phyloP scores from a whole-genome alignment of 2,888 invertebrate species.

The Philonicus albiceps region DNA sequence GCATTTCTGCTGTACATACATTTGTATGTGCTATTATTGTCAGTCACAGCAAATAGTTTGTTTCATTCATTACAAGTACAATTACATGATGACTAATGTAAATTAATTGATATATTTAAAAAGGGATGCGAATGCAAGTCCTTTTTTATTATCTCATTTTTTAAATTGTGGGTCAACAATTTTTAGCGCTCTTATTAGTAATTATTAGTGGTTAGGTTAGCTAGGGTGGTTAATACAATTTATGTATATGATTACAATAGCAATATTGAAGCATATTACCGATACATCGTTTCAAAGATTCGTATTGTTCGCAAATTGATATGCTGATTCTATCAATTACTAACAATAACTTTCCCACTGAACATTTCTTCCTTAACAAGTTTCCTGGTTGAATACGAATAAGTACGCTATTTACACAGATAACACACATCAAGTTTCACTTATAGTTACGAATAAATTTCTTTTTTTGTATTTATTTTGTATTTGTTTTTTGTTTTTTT shows the following conservation, averaged over 20 bases:
- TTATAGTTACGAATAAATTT: constrained; percentile 9
- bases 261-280: constrained; percentile 53
- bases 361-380: constrained; percentile 10
- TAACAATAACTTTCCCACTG: constrained; percentile 50
- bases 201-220: constrained; percentile 49
- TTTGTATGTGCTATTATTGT: constrained; percentile 56
- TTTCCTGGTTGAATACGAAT: constrained; percentile 20
- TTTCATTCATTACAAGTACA: constrained; percentile 34
- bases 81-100: not conserved
- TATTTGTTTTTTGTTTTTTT: constrained; percentile 36
- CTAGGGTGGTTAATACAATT: constrained; percentile 49
- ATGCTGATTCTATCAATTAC: constrained; percentile 62
- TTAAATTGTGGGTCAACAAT: constrained; percentile 8
- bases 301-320: constrained; percentile 58
- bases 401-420: constrained; percentile 12
- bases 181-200: not conserved
- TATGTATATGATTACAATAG: constrained; percentile 54
- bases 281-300: constrained; percentile 50
- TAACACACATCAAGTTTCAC: not conserved
- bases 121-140: constrained; percentile 24
- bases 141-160: constrained; percentile 11
- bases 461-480: not conserved
- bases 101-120: not conserved
- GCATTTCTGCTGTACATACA: not conserved
- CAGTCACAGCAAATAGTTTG: constrained; percentile 63